Percentiles rank a stretch among this genome's conserved stretches.
Conservation (phyloP, 2,888 invertebrate genomes). For the Ephialtes manifestator region DNA sequence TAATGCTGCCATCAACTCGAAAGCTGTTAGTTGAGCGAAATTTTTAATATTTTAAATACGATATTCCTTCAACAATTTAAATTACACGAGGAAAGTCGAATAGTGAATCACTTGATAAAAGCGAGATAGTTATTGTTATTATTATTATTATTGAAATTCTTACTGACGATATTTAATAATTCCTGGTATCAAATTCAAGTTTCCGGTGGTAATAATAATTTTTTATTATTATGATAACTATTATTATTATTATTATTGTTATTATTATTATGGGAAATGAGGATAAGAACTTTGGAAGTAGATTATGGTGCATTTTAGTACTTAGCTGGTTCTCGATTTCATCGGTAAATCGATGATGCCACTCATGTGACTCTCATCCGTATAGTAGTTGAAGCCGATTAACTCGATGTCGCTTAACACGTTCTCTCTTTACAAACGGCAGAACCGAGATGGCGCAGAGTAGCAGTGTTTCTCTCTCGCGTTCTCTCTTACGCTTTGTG, state of each 20-base stretch:
- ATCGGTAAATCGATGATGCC: conserved; percentile 38
- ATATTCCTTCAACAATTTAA: not conserved
- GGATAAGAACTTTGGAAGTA: not conserved
- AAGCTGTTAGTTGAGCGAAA: not conserved
- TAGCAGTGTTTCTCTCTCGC: conserved; percentile 42
- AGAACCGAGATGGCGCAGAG: conserved; percentile 26
- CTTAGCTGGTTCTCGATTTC: conserved; percentile 3
- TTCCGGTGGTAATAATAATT: not conserved
- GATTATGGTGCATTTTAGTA: not conserved
- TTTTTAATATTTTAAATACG: not conserved
- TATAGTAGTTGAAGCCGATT: conserved; percentile 32
- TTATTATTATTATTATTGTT: conserved; percentile 1
- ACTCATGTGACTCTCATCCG: conserved; percentile 21
- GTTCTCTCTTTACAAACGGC: conserved; percentile 50
- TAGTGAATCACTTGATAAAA: conserved; percentile 1
- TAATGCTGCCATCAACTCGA: conserved; percentile 19
- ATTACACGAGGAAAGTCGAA: not conserved
- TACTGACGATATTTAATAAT: not conserved
- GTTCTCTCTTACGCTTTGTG: not conserved
- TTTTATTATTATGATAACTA: not conserved
- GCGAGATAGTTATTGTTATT: not conserved
- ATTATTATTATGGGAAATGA: conserved; percentile 1
- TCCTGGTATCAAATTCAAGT: not conserved
- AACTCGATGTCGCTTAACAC: conserved; percentile 47
- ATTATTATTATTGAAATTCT: not conserved